Base-by-base conservation (phyloP, 2,113 vertebrate species). In the Chloropsis cyanopogon region DNA sequence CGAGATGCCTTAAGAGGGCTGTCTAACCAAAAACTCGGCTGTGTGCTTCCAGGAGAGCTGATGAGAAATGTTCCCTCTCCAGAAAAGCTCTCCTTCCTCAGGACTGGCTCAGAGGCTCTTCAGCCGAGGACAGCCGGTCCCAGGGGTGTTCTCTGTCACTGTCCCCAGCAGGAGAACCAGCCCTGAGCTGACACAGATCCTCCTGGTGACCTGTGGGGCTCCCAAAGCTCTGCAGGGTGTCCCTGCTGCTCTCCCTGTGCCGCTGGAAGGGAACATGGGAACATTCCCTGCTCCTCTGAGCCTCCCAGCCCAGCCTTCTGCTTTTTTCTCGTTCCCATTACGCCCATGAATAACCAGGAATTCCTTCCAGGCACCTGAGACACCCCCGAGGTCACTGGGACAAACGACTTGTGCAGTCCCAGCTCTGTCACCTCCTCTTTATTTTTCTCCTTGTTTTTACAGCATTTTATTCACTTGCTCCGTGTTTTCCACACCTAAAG, bases 1-100 rank as follows among this genome's bases (percentile, higher is more conserved):
- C 59, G 24, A 66, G 81, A 14, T 18, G 93, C 96, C 94, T 94
- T 88, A 69, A 96, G 93, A 95, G 94, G 93, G 93, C 94, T 95
- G 94, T 96, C 94, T 96, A 93, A 97, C 42, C 90, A 95, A 87
- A 82, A 90, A 3, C 93, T 91, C 22, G 0, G 20, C 85, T 21
- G 31, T 3, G 46, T 26, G 0, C 41, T 39, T 17, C 33, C 2
- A 12, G 75, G 0, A 42, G 37, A 65, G 82, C 66, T 15, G 11
- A 23, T 88, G 76, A 65, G 23, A 79, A 65, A 49, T 2, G 28
- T 24, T 82, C 6, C 49, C 63, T 72, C 88, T 52, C 41, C 46
- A 13, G 90, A 14, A 63, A 69, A 39, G 8, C 78, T 12, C 76
- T 54, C 44, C 47, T 23, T 39, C 9, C 69, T 10, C 81, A 14